phyloP scores from a whole-genome alignment of 1,140 invertebrate genomes.

The Bombus breviceps region DNA sequence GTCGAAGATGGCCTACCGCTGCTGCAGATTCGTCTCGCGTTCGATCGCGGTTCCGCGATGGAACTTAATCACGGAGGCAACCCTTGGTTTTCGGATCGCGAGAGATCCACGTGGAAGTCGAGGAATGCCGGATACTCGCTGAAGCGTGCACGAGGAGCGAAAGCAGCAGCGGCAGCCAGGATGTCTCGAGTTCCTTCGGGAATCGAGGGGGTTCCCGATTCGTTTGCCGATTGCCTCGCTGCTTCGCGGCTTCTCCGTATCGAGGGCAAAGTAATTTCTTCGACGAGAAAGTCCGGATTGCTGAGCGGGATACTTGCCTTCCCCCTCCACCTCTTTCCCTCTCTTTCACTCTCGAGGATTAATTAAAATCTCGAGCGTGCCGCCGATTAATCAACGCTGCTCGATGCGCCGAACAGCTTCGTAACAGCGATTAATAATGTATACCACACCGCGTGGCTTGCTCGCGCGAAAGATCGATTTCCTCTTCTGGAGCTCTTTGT shows the following conservation, averaged over 20 bases:
- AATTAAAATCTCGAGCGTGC: slow-evolving; percentile 69
- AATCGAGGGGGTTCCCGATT: slow-evolving; percentile 56
- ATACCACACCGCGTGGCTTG: slow-evolving; percentile 44
- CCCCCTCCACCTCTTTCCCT: slow-evolving; percentile 6
- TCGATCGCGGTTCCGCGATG: slow-evolving; percentile 33
- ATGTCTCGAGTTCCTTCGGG: slow-evolving; percentile 65
- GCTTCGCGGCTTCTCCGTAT: slow-evolving; percentile 38
- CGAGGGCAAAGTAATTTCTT: slow-evolving; percentile 67
- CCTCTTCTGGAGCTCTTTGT: slow-evolving; percentile 3
- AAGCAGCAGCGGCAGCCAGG: background rate
- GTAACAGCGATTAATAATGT: slow-evolving; percentile 68
- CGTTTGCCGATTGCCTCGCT: slow-evolving; percentile 58
- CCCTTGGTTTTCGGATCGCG: background rate
- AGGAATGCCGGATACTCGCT: slow-evolving; percentile 56
- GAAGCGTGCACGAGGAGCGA: slow-evolving; percentile 42
- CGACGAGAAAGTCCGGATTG: slow-evolving; percentile 53
- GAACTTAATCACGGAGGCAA: slow-evolving; percentile 26
- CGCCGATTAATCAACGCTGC: slow-evolving; percentile 65
- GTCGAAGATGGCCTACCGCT: background rate
- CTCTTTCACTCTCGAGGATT: slow-evolving; percentile 49
- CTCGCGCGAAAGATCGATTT: slow-evolving; percentile 31
- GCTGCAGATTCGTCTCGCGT: background rate
- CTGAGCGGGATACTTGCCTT: background rate
- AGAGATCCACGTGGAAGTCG: slow-evolving; percentile 45
- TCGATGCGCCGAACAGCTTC: slow-evolving; percentile 59